Conservation (phyloP, 37 sponge, comb jelly and placozoan genomes). For the Halichondria panicea region DNA sequence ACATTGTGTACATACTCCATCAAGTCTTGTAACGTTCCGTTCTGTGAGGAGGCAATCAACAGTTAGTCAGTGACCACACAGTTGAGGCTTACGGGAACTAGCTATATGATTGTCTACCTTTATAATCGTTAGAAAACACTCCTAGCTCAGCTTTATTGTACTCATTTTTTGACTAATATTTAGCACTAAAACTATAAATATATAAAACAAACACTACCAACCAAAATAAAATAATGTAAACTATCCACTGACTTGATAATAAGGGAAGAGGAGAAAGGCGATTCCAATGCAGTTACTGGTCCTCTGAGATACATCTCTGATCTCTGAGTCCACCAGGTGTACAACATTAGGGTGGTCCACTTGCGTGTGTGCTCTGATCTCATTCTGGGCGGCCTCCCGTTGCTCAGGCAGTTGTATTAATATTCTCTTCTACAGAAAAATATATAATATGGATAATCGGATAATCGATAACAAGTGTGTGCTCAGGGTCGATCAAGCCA, state of each 20-base stretch:
- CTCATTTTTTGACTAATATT: not conserved
- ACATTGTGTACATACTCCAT: conserved; percentile 33
- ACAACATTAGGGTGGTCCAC: conserved; percentile 64
- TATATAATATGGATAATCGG: not conserved
- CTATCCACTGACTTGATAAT: conserved; percentile 40
- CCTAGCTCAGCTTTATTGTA: no score
- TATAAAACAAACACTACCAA: no score
- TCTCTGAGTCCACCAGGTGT: conserved; percentile 54
- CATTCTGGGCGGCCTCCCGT: conserved; percentile 57
- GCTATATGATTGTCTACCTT: no score
- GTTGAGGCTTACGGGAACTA: no score
- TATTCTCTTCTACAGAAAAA: conserved; percentile 61
- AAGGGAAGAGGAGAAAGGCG: conserved; percentile 82
- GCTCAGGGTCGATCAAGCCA: not conserved
- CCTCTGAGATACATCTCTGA: conserved; percentile 15
- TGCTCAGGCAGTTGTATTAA: conserved; percentile 80
- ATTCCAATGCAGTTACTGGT: not conserved
- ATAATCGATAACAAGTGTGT: not conserved
- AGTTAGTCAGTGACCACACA: no score
- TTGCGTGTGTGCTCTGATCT: conserved; percentile 48
- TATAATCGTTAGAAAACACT: no score
- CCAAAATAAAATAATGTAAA: not conserved
- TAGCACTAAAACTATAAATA: not conserved
- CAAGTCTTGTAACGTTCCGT: conserved; percentile 80
- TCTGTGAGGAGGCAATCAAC: conserved; percentile 28